A percentile compares a stretch with the other conserved stretches of the same genome.
Conservation (phyloP, 1,140 invertebrate genomes). For the Drosophila lacertosa region DNA sequence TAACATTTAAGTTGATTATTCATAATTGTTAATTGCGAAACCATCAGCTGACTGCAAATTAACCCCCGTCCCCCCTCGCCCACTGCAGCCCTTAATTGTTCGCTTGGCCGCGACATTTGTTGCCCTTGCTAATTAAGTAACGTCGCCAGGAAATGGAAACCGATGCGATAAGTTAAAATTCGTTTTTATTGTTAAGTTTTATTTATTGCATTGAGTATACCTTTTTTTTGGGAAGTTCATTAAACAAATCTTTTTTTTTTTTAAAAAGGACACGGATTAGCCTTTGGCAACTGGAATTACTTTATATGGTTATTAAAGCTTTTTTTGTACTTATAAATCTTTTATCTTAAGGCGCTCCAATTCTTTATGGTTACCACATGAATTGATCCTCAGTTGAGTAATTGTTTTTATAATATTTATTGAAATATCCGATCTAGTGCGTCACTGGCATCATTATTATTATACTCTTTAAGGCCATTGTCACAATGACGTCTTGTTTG, state of each 20-base stretch:
- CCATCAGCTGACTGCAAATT: not conserved
- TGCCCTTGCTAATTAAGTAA: conserved; percentile 36
- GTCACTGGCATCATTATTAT: conserved; percentile 12
- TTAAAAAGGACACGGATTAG: no score
- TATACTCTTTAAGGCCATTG: not conserved
- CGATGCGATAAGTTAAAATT: conserved; percentile 49
- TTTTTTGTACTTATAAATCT: no score
- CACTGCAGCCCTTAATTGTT: not conserved
- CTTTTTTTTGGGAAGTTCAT: no score
- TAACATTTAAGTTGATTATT: not conserved
- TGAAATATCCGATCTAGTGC: conserved; percentile 9
- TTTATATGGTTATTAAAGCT: no score
- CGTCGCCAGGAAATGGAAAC: conserved; percentile 41
- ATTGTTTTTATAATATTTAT: no score
- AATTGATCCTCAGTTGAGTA: no score
- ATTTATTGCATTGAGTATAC: not conserved
- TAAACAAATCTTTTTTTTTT: no score
- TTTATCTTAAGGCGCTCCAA: no score
- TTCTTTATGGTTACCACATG: no score
- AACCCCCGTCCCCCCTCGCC: no score
- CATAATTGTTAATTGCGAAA: not conserved
- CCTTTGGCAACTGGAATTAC: no score
- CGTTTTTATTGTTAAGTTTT: conserved; percentile 1
- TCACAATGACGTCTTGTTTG: conserved; percentile 12
- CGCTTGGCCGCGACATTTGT: not conserved